Percentiles rank a stretch among this genome's conserved stretches.
These are phyloP conservation scores for Hydriomena furcata DNA, from an alignment of 2,888 invertebrate genomes.

Conservation along the genomic window DNA sequence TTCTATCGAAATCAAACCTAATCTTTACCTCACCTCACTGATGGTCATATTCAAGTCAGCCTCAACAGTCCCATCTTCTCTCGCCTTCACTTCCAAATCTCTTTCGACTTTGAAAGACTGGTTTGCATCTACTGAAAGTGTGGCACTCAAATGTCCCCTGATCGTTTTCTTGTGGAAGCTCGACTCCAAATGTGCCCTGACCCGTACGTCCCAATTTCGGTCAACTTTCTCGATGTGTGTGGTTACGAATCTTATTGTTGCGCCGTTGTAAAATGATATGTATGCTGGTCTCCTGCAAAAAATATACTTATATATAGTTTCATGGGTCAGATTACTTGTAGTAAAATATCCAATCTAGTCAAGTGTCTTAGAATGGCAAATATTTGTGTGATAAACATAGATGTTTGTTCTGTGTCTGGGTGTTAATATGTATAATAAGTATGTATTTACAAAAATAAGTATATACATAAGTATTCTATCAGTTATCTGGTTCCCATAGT, in stretches of 20 bases:
- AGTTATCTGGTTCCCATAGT: too few species aligned
- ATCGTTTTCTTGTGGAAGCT: slow-evolving; percentile 43
- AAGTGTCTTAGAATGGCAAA: background rate
- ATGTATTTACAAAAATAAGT: too few species aligned
- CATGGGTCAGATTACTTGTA: too few species aligned
- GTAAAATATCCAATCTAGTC: too few species aligned
- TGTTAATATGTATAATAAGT: too few species aligned
- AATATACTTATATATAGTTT: background rate
- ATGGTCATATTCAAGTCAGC: slow-evolving; percentile 57
- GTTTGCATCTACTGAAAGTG: slow-evolving; percentile 56
- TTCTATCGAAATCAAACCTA: too few species aligned
- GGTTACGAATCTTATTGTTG: slow-evolving; percentile 86
- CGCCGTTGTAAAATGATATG: slow-evolving; percentile 86
- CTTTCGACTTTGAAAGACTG: slow-evolving; percentile 53
- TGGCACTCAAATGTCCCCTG: slow-evolving; percentile 55
- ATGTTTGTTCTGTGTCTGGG: too few species aligned
- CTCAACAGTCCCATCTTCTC: slow-evolving; percentile 56
- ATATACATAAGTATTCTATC: too few species aligned
- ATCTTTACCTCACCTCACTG: slow-evolving; percentile 52
- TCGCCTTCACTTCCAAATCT: slow-evolving; percentile 43
- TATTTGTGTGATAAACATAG: too few species aligned
- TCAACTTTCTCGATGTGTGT: slow-evolving; percentile 56
- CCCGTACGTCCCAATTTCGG: slow-evolving; percentile 54
- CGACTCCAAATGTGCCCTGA: slow-evolving; percentile 61
- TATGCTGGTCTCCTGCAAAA: slow-evolving; percentile 86